These are phyloP conservation scores for Ramphastos sulfuratus DNA, from an alignment of 2,113 vertebrate species.

Conservation along the genomic window DNA sequence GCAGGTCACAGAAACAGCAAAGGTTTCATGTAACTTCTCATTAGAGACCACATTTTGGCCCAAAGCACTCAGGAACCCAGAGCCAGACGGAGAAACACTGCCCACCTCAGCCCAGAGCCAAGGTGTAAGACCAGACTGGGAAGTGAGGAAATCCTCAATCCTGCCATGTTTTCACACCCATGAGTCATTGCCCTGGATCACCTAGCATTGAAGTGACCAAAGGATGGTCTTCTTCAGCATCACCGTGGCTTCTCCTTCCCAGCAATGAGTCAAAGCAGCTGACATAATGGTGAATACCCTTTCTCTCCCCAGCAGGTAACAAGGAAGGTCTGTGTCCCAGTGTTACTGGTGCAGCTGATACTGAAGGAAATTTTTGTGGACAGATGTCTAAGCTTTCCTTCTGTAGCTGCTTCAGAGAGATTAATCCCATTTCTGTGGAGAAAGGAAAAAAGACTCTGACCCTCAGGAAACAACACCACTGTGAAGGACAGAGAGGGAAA, in stretches of 20 bases:
- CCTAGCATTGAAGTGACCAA: background rate
- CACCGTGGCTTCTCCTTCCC: background rate
- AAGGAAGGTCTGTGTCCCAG: background rate
- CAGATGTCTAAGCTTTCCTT: background rate
- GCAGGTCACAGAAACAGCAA: conserved; percentile 29
- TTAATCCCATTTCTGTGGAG: background rate
- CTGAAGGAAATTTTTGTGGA: background rate
- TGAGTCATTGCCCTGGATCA: background rate
- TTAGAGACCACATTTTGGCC: background rate
- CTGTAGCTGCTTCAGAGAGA: background rate
- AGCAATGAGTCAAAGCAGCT: background rate
- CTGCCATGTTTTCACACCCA: background rate
- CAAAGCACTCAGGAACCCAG: background rate
- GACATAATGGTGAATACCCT: background rate
- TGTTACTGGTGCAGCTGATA: background rate
- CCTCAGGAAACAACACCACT: background rate
- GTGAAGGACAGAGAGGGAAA: background rate
- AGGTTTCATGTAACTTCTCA: conserved; percentile 38
- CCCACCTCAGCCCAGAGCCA: background rate
- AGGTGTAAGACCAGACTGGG: background rate
- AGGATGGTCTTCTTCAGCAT: background rate
- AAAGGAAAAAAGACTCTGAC: background rate
- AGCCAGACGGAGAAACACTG: background rate
- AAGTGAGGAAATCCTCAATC: background rate
- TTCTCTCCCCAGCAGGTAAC: background rate